Evolutionary conservation across 1,140 invertebrate genomes (phyloP), one percentile per base, ranked within the genome.

Genomic region (Conus betulinus): DNA sequence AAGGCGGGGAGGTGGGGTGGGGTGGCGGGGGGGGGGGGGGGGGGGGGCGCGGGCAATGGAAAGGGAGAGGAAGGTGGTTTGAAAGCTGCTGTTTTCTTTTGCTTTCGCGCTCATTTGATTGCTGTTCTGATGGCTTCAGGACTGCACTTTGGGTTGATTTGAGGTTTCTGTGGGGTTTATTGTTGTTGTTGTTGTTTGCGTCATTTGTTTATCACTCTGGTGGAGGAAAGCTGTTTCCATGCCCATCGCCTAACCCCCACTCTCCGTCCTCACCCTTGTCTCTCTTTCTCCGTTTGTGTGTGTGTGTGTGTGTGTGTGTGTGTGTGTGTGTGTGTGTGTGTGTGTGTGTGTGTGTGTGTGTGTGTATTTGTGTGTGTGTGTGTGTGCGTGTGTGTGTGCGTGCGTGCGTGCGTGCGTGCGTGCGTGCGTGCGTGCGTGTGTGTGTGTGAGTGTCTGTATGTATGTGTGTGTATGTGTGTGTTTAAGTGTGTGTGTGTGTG

Each of bases 241-340:
- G 39, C 39, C 39, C 39, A 39, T 39, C 39, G 0, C 39, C 39
- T 39, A 39, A 39, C 3, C 39, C 39, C 11, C 20, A 7, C 67
- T 71, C 67, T 71, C 67, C 20, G 1, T 10, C 67, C 20, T 7
- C 20, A 11, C 20, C 67, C 10, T 7, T 71, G 3, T 71, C 67
- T 71, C 67, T 71, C 67, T 71, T 7, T 71, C 67, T 71, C 8
- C 10, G 3, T 71, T 4, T 71, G 67, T 71, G 67, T 71, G 67
- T 71, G 67, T 71, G 67, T 71, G 67, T 10, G 67, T 71, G 67
- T 10, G 67, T 71, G 67, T 71, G 67, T 71, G 67, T 71, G 67
- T 71, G 67, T 71, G 67, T 71, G 67, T 71, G 67, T 71, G 67
- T 71, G 67, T 71, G 67, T 71, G 67, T 71, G 67, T 71, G 67